These are phyloP conservation scores for Cossypha caffra DNA, from an alignment of 2,797 vertebrate species.

Conservation along the genomic window DNA sequence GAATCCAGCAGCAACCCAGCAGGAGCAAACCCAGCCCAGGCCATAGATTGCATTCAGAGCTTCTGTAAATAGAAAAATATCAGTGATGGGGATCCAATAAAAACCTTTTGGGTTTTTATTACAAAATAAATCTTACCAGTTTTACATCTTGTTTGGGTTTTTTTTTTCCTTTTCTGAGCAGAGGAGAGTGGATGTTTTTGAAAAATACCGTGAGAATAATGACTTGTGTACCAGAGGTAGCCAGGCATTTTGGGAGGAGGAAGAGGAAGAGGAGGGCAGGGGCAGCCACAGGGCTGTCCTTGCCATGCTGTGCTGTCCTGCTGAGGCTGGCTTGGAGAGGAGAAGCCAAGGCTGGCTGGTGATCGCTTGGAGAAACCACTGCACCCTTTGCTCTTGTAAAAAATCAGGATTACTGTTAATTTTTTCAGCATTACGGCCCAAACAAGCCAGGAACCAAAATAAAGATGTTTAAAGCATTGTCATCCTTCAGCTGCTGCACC, in stretches of 20 bases:
- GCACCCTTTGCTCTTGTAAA: neutral
- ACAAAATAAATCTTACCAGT: neutral
- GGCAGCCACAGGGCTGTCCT: neutral
- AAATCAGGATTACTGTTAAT: neutral
- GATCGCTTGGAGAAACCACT: neutral
- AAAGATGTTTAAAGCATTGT: neutral
- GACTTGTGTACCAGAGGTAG: neutral
- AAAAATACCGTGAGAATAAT: neutral
- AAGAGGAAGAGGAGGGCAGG: neutral
- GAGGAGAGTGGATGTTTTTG: neutral
- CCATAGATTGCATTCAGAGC: neutral
- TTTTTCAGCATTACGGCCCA: neutral
- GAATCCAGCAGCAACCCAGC: neutral
- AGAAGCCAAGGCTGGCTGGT: neutral
- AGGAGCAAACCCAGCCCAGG: neutral
- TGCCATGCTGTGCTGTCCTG: neutral
- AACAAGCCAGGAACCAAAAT: constrained; percentile 3
- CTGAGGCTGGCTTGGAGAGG: neutral
- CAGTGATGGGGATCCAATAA: constrained; percentile 34
- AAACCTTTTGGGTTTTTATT: neutral
- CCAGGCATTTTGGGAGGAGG: neutral
- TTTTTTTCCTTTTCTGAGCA: neutral
- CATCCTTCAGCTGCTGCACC: neutral
- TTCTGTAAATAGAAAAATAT: constrained; percentile 59
- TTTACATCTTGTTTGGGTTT: constrained; percentile 43